Evolutionary conservation across 2,113 vertebrate species (phyloP), one percentile per base, ranked within the genome.

Genomic region (Apistogramma diplotaenia): DNA sequence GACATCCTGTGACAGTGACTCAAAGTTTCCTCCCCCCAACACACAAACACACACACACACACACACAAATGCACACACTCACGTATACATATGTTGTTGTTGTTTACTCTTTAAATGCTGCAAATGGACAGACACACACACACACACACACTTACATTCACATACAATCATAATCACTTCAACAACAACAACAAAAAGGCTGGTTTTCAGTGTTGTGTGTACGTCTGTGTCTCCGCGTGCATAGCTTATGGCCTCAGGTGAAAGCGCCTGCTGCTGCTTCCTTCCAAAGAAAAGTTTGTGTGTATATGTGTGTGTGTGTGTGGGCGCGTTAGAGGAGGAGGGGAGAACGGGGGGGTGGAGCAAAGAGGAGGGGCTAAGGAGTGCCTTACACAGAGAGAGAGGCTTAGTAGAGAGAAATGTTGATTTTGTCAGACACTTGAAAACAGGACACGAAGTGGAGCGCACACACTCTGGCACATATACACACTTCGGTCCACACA

Each of bases 1-100:
- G 96, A 96, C 96, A 96, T 98, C 96, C 96, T 97, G 87, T 84
- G 82, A 90, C 82, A 87, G 94, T 96, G 96, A 96, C 96, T 96
- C 97, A 95, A 93, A 94, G 93, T 96, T 93, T 79, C 81, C 79
- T 74, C 61, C 25, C 29, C 49, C 29, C 76, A 70, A 84, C 60
- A 33, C 35, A 67, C 74, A 35, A 13, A 74, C 71, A 77, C 21
- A 18, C 53, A 21, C 58, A 77, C 60, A 19, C 33, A 74, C 74
- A 35, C 18, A 67, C 70, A 76, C 9, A 37, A 4, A 40, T 6
- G 15, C 43, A 46, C 62, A 57, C 75, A 74, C 35, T 21, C 43
- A 27, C 13, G 12, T 56, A 78, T 58, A 56, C 21, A 58, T 8
- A 67, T n/a, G 49, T 61, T 76, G 82, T 74, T 87, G 35, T 61